Evolutionary conservation across 2,888 invertebrate species (phyloP), one percentile per base, ranked within the genome.

Genomic region (Ceriagrion tenellum): DNA sequence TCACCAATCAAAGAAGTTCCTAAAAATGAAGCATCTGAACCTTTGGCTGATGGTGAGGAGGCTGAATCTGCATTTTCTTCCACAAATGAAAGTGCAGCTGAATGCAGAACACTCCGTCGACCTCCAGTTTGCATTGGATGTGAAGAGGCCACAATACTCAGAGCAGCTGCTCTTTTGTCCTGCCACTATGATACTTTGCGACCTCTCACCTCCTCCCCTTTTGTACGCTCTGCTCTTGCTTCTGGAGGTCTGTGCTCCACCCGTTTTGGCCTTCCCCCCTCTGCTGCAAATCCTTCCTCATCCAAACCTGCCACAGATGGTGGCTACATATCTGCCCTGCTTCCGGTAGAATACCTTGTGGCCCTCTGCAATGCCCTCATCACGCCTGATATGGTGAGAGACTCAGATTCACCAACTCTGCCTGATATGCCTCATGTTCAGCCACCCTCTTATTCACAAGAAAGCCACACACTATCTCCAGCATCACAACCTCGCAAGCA

Each of bases 351-450:
- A 96, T 98, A 98, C 96, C 97, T 98, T 96, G 98, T 98, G 40
- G 98, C 98, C 47, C 97, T 99, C 96, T 99, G 99, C 97, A 98
- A 98, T 97, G 97, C 98, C 69, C 96, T 98, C 20, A 30, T 95
- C 88, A 88, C 95, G 10, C 88, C 89, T 89, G 95, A 95, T 20
- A 90, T 90, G 88, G 89, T 95, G 30, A 95, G 88, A 88, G 88
- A 93, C n/a, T 47, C 69, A n/a, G 93, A 93, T 47, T 63, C 63
- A 47, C 63, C 47, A 2, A 3, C 35, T 35, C 55, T 63, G 13
- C 95, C 95, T 13, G 89, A 88, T 20, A 20, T 55, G 35, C 35
- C 88, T 40, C 13, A 10, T 10, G 18, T 55, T 8, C 55, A 88
- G 55, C 47, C 30, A 30, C 23, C 95, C 55, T 13, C 35, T 13